phyloP scores from a whole-genome alignment of 1,140 invertebrate genomes.

The Sycobia sp. region DNA sequence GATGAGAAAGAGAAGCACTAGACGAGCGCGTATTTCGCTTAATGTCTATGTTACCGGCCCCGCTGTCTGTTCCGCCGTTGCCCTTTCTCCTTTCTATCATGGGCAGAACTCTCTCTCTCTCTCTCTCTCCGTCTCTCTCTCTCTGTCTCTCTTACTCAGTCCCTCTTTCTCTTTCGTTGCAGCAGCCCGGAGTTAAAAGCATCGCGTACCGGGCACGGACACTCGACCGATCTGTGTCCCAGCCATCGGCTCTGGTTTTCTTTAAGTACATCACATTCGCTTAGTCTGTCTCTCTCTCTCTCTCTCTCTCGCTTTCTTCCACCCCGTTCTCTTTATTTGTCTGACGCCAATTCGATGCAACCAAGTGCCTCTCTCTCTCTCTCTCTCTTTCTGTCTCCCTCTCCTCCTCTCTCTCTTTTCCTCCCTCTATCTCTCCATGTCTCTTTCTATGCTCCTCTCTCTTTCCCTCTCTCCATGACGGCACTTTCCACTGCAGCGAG shows the following conservation, averaged over 20 bases:
- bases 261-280: constrained; percentile 31
- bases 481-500: constrained; percentile 23
- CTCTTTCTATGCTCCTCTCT: no score
- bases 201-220: constrained; percentile 14
- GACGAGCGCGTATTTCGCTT: no score
- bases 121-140: neutral
- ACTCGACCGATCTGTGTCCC: constrained; percentile 30
- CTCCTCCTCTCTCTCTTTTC: no score
- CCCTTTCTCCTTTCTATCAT: neutral
- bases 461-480: no score
- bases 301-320: constrained; percentile 21
- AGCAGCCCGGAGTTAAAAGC: constrained; percentile 18
- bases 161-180: neutral
- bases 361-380: constrained; percentile 26
- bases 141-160: neutral
- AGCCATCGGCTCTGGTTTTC: constrained; percentile 32
- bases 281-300: no score
- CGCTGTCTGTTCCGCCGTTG: neutral
- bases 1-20: no score
- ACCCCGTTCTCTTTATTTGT: no score
- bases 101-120: neutral
- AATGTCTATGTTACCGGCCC: constrained; percentile 27
- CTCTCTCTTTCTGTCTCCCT: no score
- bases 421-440: no score
- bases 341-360: constrained; percentile 30